Evolutionary conservation across 2,797 vertebrate species (phyloP), one percentile per base, ranked within the genome.

Genomic region (Chelon auratus): DNA sequence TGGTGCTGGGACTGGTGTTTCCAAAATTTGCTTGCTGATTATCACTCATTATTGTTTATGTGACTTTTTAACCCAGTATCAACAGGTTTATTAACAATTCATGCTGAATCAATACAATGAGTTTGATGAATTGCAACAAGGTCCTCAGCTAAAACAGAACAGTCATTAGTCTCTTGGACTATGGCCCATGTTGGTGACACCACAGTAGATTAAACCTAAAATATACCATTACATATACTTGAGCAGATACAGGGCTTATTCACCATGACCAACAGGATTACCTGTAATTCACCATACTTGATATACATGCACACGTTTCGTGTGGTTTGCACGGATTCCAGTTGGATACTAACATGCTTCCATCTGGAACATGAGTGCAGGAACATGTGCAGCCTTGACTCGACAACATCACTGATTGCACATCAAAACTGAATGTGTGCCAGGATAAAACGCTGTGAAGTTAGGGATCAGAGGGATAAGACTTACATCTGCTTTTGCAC

Each of bases 401-500:
- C 85, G 80, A 71, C 78, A 88, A 81, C 75, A 86, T 83, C 72
- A 73, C 78, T 78, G 80, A 83, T 58, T 0, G 86, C 85, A 87
- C 85, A 88, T 78, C 81, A 54, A 85, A 81, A 82, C 87, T 83
- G 14, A 37, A 24, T 90, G 85, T 77, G 64, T 58, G 87, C 92
- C 66, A 64, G 88, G 90, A 85, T 73, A 67, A 70, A 87, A 85
- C 13, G 72, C 82, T 51, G 47, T 62, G 88, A 86, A 92, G 90
- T 85, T 75, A 61, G 75, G 82, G 77, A 85, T 67, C 39, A 70
- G 54, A 45, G 65, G 12, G 12, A 45, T n/a, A n/a, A 45, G 17
- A 45, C 43, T 45, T 8, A 15, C 17, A 17, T 17, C 43, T 45
- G 17, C 43, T 17, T 45, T 17, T 8, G 43, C 43, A 37, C 36